phyloP scores from a whole-genome alignment of 1,140 invertebrate genomes.

The Meloidogyne hapla region DNA sequence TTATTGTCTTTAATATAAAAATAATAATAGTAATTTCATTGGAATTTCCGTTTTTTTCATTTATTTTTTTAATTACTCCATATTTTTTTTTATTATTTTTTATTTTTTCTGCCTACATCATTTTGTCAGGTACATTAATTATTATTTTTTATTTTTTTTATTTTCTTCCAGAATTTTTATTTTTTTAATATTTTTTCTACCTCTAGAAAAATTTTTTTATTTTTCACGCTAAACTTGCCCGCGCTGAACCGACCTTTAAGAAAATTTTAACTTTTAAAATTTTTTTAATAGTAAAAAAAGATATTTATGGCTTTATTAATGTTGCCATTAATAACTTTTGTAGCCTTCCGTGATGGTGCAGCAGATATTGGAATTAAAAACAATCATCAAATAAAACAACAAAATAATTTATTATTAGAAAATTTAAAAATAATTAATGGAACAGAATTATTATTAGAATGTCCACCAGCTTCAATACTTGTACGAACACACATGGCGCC shows the following conservation, averaged over 20 bases:
- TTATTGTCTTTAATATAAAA: not conserved
- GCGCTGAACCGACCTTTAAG: no score
- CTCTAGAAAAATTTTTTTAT: no score
- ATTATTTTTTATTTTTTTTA: not conserved
- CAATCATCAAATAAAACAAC: conserved; percentile 2
- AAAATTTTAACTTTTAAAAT: not conserved
- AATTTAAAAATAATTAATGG: not conserved
- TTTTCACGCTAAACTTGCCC: no score
- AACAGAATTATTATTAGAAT: conserved; percentile 23
- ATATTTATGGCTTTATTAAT: conserved; percentile 26
- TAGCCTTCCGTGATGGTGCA: conserved; percentile 17
- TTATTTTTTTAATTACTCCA: no score
- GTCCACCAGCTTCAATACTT: conserved; percentile 25
- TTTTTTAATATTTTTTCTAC: not conserved
- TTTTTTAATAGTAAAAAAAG: not conserved
- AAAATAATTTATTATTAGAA: not conserved
- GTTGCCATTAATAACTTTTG: conserved; percentile 20
- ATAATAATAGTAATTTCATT: not conserved
- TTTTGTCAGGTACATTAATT: not conserved
- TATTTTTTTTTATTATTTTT: no score
- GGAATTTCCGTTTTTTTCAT: not conserved
- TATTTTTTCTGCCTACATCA: no score
- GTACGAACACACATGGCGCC: conserved; percentile 52
- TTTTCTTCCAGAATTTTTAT: not conserved
- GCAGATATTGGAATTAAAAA: conserved; percentile 4